phyloP scores from a whole-genome alignment of 2,113 vertebrate genomes.

The Capricornis sumatraensis region DNA sequence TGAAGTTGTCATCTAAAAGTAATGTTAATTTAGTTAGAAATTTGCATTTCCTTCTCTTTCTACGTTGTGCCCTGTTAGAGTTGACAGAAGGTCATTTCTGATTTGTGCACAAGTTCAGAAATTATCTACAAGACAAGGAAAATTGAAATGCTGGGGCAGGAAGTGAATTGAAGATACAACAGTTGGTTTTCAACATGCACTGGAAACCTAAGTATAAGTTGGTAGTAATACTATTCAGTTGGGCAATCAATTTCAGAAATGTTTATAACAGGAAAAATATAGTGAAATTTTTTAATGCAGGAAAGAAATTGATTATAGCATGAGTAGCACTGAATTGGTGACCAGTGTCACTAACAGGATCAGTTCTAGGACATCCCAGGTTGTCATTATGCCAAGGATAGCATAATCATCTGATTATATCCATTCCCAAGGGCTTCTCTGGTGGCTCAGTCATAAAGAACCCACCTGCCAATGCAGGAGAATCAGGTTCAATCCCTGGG shows the following conservation, averaged over 20 bases:
- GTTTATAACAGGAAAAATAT: background rate
- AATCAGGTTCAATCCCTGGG: background rate
- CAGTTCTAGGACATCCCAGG: background rate
- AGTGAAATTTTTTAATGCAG: background rate
- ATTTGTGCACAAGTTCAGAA: background rate
- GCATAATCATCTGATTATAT: background rate
- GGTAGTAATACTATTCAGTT: background rate
- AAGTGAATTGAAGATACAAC: background rate
- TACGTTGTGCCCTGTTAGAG: background rate
- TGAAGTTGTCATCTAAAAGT: constrained; percentile 22
- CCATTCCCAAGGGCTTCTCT: background rate
- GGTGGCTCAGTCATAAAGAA: background rate
- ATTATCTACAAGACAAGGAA: background rate
- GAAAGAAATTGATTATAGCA: constrained; percentile 12
- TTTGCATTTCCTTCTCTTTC: background rate
- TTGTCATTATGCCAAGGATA: background rate
- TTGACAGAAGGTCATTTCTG: background rate
- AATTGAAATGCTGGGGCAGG: background rate
- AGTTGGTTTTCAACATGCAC: background rate
- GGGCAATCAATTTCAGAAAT: background rate
- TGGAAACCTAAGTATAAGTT: background rate
- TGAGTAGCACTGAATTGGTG: background rate
- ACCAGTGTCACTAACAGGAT: background rate
- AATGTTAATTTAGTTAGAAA: constrained; percentile 23
- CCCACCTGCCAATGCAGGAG: background rate